Conservation (phyloP, 2,888 invertebrate species). For the Eremobia ochroleuca region DNA sequence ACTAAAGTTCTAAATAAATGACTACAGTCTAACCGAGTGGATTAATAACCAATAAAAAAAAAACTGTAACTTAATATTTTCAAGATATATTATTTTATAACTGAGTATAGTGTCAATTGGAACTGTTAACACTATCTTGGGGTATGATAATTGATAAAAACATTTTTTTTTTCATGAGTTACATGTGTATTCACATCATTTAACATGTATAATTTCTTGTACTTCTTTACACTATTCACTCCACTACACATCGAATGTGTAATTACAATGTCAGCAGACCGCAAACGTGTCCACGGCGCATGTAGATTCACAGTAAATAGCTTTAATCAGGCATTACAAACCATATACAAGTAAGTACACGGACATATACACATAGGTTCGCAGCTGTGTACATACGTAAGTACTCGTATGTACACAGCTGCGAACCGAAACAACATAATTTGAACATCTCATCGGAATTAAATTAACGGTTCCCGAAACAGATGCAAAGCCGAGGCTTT, state of each 20-base stretch:
- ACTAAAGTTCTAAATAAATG: background rate
- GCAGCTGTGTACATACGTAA: too few relatives aligned
- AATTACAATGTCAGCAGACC: background rate
- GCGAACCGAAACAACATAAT: constrained; percentile 40
- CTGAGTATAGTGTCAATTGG: background rate
- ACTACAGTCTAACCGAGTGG: background rate
- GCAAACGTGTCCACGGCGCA: background rate
- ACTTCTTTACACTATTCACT: background rate
- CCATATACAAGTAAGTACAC: background rate
- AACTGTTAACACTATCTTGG: background rate
- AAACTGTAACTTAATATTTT: background rate
- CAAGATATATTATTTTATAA: background rate
- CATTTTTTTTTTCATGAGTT: background rate
- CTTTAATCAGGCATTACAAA: constrained; percentile 10
- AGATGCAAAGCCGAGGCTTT: constrained; percentile 54
- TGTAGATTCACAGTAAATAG: background rate
- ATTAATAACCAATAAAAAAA: background rate
- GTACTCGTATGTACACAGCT: constrained; percentile 17
- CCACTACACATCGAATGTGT: background rate
- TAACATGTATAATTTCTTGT: too few relatives aligned
- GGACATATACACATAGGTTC: background rate
- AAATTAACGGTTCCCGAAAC: constrained; percentile 50
- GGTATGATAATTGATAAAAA: background rate
- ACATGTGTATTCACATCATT: background rate
- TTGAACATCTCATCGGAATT: constrained; percentile 49